Base-by-base conservation (phyloP, 2,113 vertebrate genomes). In the Phocoena phocoena region DNA sequence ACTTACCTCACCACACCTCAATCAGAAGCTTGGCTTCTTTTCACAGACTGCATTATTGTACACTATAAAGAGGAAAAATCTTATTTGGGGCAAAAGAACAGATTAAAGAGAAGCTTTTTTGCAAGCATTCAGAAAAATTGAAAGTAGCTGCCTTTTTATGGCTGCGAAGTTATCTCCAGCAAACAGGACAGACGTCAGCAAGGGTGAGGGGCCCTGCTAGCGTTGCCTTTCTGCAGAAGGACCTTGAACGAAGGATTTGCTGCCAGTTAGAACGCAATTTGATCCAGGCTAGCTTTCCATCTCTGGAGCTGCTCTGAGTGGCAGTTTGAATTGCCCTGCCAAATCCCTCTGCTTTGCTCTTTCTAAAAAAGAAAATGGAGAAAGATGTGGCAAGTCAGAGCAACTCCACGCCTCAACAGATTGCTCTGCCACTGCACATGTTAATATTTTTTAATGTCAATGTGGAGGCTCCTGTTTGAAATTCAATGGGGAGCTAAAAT, bases 351-450 rank as follows among this genome's bases (percentile, higher is more conserved):
- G 41, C 92, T 94, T 95, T 96, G 53, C 82, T 97, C 92, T 96
- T 98, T 97, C 97, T 97, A 96, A 93, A 97, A 98, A 98, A 97
- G 95, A 97, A 91, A 81, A 70, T 95, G 80, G 65, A 63, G 71
- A 95, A 73, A 88, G 76, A 79, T 92, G 93, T 87, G 90, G 10
- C 13, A 0, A 95, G 89, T 77, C 38, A 47, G 26, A 96, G 90
- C 62, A 92, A 33, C 83, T 63, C 38, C 86, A 97, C 28, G 6
- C 55, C 89, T 95, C 86, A 47, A 70, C 53, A 92, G 82, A 98
- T 25, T 18, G 41, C 25, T 28, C 71, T 10, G 92, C 84, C 90
- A 62, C 14, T 3, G 55, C 26, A 65, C 93, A 88, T 93, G 88
- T 73, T 77, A 96, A 94, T 65, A 87, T 90, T 76, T 96, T 96